phyloP scores from a whole-genome alignment of 2,113 vertebrate species.

The Peromyscus californicus region DNA sequence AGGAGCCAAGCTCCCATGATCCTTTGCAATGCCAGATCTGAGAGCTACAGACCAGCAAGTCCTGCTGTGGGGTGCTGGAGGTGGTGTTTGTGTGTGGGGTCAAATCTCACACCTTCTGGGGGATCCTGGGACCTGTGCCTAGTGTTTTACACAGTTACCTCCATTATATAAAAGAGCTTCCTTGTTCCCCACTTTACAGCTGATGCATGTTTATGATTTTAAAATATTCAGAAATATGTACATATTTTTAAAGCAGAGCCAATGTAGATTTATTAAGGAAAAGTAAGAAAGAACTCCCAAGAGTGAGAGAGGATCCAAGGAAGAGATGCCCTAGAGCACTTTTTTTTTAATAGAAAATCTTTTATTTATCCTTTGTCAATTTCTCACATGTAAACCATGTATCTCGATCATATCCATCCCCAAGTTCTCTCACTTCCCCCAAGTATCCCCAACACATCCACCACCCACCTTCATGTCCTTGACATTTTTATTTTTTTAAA shows the following conservation, averaged over 20 bases:
- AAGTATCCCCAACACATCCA: too few species aligned
- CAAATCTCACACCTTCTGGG: not conserved
- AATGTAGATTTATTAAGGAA: not conserved
- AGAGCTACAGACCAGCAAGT: not conserved
- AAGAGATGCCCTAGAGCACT: too few species aligned
- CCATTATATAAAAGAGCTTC: not conserved
- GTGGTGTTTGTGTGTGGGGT: not conserved
- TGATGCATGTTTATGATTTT: not conserved
- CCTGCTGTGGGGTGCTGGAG: accelerated
- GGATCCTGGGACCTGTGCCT: not conserved
- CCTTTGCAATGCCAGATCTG: not conserved
- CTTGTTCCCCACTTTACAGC: not conserved
- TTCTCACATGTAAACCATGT: not conserved
- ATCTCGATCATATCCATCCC: not conserved
- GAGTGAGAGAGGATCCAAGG: not conserved
- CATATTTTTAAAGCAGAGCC: not conserved
- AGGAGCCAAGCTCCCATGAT: not conserved
- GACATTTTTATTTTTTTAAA: not conserved
- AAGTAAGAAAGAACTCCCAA: not conserved
- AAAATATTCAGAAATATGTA: not conserved
- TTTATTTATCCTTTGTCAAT: not conserved
- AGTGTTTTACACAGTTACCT: not conserved
- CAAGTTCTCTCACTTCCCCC: not conserved
- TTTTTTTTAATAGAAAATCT: not conserved
- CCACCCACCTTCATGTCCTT: not conserved